A percentile compares a stretch with the other conserved stretches of the same genome.
Conservation (phyloP, 2,888 invertebrate genomes). For the Microctonus brassicae region DNA sequence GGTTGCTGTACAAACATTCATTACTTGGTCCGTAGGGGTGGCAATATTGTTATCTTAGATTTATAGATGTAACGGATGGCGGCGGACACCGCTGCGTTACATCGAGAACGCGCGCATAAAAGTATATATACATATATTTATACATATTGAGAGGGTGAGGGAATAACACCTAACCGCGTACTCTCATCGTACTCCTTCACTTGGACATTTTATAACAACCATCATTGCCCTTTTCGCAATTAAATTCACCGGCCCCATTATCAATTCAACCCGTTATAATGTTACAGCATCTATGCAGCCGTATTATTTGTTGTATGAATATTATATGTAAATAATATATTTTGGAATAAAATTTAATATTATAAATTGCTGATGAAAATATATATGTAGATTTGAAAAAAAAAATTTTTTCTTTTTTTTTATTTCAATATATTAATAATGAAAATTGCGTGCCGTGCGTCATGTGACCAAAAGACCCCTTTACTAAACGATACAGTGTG, state of each 20-base stretch:
- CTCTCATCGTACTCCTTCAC: neutral
- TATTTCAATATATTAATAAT: conserved; percentile 14
- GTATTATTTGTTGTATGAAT: no score
- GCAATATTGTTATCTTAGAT: conserved; percentile 69
- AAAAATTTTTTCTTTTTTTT: neutral
- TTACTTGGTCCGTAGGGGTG: conserved; percentile 61
- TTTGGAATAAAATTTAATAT: no score
- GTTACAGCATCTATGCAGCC: no score
- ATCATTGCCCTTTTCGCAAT: neutral
- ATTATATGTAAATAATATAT: no score
- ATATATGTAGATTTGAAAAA: neutral
- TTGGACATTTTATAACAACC: neutral
- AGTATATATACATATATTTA: conserved; percentile 52
- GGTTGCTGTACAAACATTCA: conserved; percentile 68
- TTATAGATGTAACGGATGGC: conserved; percentile 69
- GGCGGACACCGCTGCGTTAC: conserved; percentile 62
- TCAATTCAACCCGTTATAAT: neutral
- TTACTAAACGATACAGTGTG: neutral
- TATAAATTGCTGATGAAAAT: no score
- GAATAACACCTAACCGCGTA: conserved; percentile 6
- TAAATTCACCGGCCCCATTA: neutral
- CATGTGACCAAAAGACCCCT: conserved; percentile 6
- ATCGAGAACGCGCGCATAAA: conserved; percentile 33
- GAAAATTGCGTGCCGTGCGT: conserved; percentile 18
- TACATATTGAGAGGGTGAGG: conserved; percentile 7